Evolutionary conservation across 2,113 vertebrate genomes (phyloP).

Genomic region (Delphinus delphis): DNA sequence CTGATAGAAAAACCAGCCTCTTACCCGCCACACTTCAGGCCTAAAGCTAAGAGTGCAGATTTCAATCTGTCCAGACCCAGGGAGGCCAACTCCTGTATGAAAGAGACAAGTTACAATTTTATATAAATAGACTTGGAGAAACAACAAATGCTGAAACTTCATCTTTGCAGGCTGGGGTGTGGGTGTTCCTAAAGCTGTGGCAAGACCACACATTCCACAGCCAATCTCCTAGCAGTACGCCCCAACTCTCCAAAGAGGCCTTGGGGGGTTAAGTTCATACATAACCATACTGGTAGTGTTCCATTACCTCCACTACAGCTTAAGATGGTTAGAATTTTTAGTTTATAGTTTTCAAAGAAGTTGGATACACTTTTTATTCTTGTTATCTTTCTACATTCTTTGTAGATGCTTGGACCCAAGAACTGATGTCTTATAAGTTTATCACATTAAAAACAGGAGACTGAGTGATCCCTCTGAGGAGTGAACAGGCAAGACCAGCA

Average conservation of each 20-base stretch:
- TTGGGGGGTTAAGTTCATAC: neutral
- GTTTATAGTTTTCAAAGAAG: neutral
- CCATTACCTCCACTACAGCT: neutral
- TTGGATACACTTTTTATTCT: neutral
- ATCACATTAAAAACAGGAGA: neutral
- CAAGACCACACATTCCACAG: neutral
- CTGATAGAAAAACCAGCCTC: constrained; percentile 59
- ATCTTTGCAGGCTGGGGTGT: neutral
- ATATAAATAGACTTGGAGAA: neutral
- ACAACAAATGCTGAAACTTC: neutral
- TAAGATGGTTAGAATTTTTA: neutral
- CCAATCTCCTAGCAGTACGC: neutral
- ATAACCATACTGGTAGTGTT: neutral
- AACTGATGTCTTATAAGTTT: neutral
- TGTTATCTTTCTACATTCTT: neutral
- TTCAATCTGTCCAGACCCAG: constrained; percentile 97
- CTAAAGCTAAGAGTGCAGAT: constrained; percentile 96
- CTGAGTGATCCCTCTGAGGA: neutral
- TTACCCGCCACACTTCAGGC: constrained; percentile 98
- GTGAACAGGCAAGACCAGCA: neutral
- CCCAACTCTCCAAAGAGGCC: neutral
- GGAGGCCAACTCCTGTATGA: constrained; percentile 94
- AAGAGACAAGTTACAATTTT: neutral
- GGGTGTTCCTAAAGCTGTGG: neutral
- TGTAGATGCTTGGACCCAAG: neutral